phyloP scores from a whole-genome alignment of 2,888 invertebrate species.

The Bruchidius siliquastri region DNA sequence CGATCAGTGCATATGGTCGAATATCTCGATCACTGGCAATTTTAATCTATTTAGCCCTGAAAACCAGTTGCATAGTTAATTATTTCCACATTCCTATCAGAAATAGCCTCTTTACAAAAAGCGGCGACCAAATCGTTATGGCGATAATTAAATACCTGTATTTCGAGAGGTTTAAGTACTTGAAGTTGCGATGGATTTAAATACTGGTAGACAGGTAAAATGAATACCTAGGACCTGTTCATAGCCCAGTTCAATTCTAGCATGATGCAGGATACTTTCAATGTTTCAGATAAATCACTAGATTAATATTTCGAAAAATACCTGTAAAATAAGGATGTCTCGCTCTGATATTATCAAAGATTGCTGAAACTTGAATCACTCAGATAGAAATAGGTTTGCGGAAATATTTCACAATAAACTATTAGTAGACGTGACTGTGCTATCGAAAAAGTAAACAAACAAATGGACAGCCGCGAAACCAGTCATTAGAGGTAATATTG shows the following conservation, averaged over 20 bases:
- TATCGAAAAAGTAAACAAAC: neutral
- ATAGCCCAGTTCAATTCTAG: neutral
- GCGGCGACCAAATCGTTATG: neutral
- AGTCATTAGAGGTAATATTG: neutral
- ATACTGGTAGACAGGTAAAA: neutral
- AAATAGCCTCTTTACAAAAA: neutral
- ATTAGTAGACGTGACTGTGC: neutral
- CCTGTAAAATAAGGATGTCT: too few relatives aligned
- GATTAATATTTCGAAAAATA: too few relatives aligned
- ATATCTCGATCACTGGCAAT: neutral
- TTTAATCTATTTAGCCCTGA: neutral
- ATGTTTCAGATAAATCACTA: too few relatives aligned
- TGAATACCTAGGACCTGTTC: neutral
- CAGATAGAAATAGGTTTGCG: too few relatives aligned
- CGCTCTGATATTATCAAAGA: too few relatives aligned
- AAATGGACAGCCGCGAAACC: neutral
- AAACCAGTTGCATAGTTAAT: neutral
- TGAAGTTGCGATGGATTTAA: neutral
- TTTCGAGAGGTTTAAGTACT: neutral
- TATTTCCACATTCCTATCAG: neutral
- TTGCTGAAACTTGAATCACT: too few relatives aligned
- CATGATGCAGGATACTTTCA: too few relatives aligned
- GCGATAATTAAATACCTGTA: neutral
- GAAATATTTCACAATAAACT: too few relatives aligned
- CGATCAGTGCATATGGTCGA: too few relatives aligned